Evolutionary conservation across 37 sponge, comb jelly and placozoan species (phyloP), one percentile per base, ranked within the genome.

Genomic region (Geodia barretti): DNA sequence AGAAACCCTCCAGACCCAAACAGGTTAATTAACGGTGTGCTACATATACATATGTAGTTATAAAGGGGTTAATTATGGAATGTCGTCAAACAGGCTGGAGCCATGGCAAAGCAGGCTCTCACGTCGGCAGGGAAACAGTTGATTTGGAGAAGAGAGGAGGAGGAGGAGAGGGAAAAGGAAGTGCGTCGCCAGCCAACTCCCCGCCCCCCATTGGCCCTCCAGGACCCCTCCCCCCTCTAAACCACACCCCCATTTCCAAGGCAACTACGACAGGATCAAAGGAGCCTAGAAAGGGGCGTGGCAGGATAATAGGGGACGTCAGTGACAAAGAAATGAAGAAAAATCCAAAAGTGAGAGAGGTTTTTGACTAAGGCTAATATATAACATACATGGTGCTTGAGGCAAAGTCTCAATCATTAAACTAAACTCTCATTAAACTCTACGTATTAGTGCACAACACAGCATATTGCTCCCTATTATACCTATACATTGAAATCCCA

Each of bases 311-410:
- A 20, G 34, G 65, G 1, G 33, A 68, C 1, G 54, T 47, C 2
- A 68, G 34, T 20, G 34, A 28, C 68, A 68, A 32, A 70, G 80
- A 80, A 58, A 80, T 80, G 80, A 80, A 14, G 8, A 70, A 24
- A 9, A 80, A 80, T 40, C 80, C 80, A 24, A 80, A 70, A 38
- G 80, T 79, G 4, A 34, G 9, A 70, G 36, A 5, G 21, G 3
- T 23, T 17, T 70, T 28, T 70, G 67, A 63, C n/a, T 29, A 63
- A 21, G 19, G 14, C 19, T 19, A 59, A 21, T 59, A 59, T 14
- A 59, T 21, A 59, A 59, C n/a, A n/a, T n/a, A n/a, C n/a, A n/a
- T n/a, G n/a, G n/a, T n/a, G n/a, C n/a, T n/a, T n/a, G n/a, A n/a
- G n/a, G n/a, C n/a, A n/a, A n/a, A n/a, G n/a, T n/a, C n/a, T n/a